Evolutionary conservation across 2,888 invertebrate species (phyloP), one percentile per base, ranked within the genome.

Genomic region (Microdon myrmicae): DNA sequence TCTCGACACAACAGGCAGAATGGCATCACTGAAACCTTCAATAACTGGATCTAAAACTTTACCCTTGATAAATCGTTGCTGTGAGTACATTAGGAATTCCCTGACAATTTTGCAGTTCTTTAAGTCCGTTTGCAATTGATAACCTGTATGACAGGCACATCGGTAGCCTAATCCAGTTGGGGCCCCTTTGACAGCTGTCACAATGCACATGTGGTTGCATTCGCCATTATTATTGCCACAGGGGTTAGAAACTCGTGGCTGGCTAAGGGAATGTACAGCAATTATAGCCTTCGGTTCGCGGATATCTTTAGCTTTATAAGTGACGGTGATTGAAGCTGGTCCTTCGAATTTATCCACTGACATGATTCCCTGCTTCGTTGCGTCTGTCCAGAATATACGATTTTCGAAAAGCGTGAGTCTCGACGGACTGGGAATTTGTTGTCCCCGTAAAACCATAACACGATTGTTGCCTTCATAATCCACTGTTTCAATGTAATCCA

Each of bases 401-500:
- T 90, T 91, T 77, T 94, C 94, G 75, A 94, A 94, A 0, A 94
- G 79, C 0, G 94, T 88, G 22, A 95, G 77, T 7, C 93, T 83
- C 0, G 91, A 89, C 0, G 95, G 94, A 39, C 90, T 90, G 2
- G 95, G 95, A 0, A 94, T 92, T 64, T 90, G 87, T 61, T 90
- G 88, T 2, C 94, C 93, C 54, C 93, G 81, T 2, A 94, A 81
- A 0, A 94, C 88, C 76, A 92, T 84, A 60, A 90, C 88, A 66
- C 96, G 83, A 69, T 90, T 86, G 58, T 86, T 84, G 1, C 96
- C 96, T 41, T 93, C 87, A 78, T 98, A 99, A 78, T 96, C 94
- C 0, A 96, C 92, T 0, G 95, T 93, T 75, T 97, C 96, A 67
- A 99, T 94, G 76, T 96, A 94, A 81, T 98, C 96, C 44, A 97